These are phyloP conservation scores for Acanthisitta chloris DNA, from an alignment of 2,113 vertebrate species.

Conservation along the genomic window DNA sequence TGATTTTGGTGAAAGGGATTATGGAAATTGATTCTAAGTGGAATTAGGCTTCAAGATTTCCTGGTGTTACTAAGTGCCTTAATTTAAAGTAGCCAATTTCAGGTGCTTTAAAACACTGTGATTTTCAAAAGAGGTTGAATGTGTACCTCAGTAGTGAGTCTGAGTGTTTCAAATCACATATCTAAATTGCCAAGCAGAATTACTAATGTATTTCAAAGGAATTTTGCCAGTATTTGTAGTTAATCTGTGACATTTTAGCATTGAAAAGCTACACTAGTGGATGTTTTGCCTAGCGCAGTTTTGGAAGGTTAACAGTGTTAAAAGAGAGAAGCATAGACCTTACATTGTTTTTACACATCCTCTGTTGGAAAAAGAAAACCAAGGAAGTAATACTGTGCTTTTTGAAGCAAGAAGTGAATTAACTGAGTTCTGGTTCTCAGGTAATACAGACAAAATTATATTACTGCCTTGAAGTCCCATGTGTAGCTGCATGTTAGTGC, in stretches of 20 bases:
- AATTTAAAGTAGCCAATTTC: not conserved
- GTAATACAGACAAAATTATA: not conserved
- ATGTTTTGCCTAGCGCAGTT: not conserved
- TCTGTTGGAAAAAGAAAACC: not conserved
- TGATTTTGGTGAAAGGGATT: not conserved
- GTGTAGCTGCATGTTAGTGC: not conserved
- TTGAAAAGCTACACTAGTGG: not conserved
- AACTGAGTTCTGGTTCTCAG: not conserved
- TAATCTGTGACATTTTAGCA: not conserved
- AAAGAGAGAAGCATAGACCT: not conserved
- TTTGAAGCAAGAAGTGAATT: not conserved
- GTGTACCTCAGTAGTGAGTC: not conserved
- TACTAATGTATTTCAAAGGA: not conserved
- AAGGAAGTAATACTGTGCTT: not conserved
- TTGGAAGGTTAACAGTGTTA: not conserved
- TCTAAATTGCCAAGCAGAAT: not conserved
- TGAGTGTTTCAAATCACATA: not conserved
- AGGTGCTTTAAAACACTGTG: not conserved
- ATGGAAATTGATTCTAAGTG: not conserved
- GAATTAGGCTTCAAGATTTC: not conserved
- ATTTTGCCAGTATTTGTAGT: not conserved
- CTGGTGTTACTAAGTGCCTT: not conserved
- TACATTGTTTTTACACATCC: not conserved
- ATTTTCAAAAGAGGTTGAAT: not conserved
- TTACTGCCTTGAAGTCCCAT: not conserved